Percentiles rank a stretch among this genome's conserved stretches.
Evolutionary conservation across 2,113 vertebrate genomes (phyloP).

Genomic region (Thamnaconus septentrionalis): DNA sequence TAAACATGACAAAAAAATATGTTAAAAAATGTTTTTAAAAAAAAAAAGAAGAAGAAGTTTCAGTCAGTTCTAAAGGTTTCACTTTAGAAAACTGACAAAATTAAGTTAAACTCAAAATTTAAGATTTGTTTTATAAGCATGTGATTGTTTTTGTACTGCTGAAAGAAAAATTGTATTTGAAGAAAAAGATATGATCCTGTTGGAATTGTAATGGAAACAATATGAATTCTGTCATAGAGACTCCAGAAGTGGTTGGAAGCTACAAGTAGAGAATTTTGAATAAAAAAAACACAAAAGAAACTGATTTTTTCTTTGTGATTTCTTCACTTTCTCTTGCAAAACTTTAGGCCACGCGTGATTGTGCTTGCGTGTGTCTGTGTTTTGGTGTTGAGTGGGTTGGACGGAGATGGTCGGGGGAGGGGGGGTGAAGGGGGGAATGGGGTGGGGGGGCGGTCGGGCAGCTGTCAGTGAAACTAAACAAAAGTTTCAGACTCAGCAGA

Average conservation of each 20-base stretch:
- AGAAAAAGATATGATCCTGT: not conserved
- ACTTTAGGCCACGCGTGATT: not conserved
- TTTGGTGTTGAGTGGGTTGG: not conserved
- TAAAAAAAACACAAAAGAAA: constrained; percentile 22
- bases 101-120: not conserved
- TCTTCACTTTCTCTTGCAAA: constrained; percentile 15
- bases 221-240: not conserved
- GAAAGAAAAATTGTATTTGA: not conserved
- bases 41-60: constrained; percentile 10
- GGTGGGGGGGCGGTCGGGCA: no score
- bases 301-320: constrained; percentile 3
- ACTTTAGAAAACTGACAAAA: constrained; percentile 46
- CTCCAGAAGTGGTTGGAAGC: not conserved
- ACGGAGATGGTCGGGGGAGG: no score
- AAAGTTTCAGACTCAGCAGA: constrained; percentile 35
- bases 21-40: not conserved
- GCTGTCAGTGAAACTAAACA: constrained; percentile 1
- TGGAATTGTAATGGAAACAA: constrained; percentile 1
- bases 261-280: constrained; percentile 26
- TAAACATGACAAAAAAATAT: constrained; percentile 39
- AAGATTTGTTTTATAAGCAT: no score
- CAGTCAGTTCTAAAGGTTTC: constrained; percentile 39
- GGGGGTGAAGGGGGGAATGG: not conserved
- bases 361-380: constrained; percentile 1
- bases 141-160: no score